phyloP scores from a whole-genome alignment of 2,113 vertebrate species.

The Echinops telfairi region DNA sequence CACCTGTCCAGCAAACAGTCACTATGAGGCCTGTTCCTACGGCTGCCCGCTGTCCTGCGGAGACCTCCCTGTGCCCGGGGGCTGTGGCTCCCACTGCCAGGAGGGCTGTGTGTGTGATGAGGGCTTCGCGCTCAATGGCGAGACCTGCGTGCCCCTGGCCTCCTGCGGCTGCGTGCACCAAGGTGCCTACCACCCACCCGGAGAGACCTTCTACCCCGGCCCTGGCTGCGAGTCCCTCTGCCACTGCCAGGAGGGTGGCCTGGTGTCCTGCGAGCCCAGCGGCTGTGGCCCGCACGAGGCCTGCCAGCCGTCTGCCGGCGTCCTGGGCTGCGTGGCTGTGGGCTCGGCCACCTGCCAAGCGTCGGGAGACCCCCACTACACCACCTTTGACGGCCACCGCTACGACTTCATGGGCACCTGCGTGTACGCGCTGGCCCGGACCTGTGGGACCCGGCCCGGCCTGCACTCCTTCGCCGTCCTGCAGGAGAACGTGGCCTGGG shows the following conservation, averaged over 20 bases:
- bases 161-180: slow-evolving; percentile 89
- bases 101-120: slow-evolving; percentile 90
- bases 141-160: slow-evolving; percentile 85
- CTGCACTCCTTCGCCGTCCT: slow-evolving; percentile 59
- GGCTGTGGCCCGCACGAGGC: slow-evolving; percentile 50
- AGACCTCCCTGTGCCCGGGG: slow-evolving; percentile 15
- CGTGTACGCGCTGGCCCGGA: slow-evolving; percentile 80
- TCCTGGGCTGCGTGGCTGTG: slow-evolving; percentile 72
- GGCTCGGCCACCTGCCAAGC: slow-evolving; percentile 78
- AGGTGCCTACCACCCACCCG: slow-evolving; percentile 86
- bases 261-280: slow-evolving; percentile 65
- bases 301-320: slow-evolving; percentile 67
- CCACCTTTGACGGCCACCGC: slow-evolving; percentile 82
- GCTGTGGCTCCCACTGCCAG: slow-evolving; percentile 82
- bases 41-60: slow-evolving; percentile 87
- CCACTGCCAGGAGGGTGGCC: slow-evolving; percentile 15
- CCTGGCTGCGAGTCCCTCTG: slow-evolving; percentile 67
- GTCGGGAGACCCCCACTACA: slow-evolving; percentile 77
- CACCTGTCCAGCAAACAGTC: slow-evolving; percentile 88
- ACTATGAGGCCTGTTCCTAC: slow-evolving; percentile 85
- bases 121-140: slow-evolving; percentile 86
- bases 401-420: slow-evolving; percentile 85
- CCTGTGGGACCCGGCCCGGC: fast-evolving
- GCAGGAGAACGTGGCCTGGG: slow-evolving; percentile 76
- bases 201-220: slow-evolving; percentile 82